Base-by-base conservation (phyloP, 1,140 invertebrate species). In the Papilio aristodemus region DNA sequence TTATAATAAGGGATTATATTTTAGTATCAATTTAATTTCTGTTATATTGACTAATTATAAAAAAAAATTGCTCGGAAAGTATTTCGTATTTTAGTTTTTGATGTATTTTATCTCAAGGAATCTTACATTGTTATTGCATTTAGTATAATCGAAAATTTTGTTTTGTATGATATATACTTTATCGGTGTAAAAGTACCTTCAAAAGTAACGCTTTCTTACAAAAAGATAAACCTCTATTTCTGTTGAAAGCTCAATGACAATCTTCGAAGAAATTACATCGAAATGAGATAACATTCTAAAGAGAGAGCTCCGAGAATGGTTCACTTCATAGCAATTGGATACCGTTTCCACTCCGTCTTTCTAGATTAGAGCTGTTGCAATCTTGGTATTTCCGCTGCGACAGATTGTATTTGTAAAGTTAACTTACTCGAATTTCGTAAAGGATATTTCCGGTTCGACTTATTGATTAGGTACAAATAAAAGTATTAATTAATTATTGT, bases 351-450 rank as follows among this genome's bases (percentile, higher is more conserved):
- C 37, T 64, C 22, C 60, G 60, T 64, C 38, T 63, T 63, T 25
- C 60, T 25, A 63, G 60, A 63, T 63, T 63, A 63, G 60, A 63
- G 60, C 60, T 63, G 60, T 63, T 63, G 60, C 60, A 63, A 63
- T 63, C 37, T 63, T 63, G 36, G 60, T 19, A 41, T 64, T 64
- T 64, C 39, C 60, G 38, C 37, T 64, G 60, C 38, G 60, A 64
- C 60, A 64, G 60, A 64, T 43, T 64, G 60, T 64, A 54, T 54
- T 54, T 54, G 46, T 54, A 25, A 54, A 54, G 19, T 54, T 11
- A 54, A 54, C 14, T n/a, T 43, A 43, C 46, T 54, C 10, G 19
- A 22, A 54, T 54, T 22, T 54, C 0, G 19, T 54, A 54, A 54
- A 19, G 6, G 17, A 22, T 10, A 22, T 54, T 50, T 19, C 17